These are phyloP conservation scores for Sebastes schlegelii DNA, from an alignment of 2,113 vertebrate species.

Conservation along the genomic window DNA sequence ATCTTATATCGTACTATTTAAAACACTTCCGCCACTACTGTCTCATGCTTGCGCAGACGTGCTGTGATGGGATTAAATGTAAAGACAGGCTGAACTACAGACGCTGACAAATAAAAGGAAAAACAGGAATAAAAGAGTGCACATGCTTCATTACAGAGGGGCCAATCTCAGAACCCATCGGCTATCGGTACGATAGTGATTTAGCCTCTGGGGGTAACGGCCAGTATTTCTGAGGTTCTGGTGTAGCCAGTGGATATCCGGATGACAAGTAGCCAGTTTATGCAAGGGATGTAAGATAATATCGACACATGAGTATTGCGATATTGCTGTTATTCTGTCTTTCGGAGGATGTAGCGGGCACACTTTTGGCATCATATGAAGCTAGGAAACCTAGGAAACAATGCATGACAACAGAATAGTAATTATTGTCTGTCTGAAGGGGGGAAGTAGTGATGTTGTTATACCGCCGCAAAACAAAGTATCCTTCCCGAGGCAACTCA, in stretches of 20 bases:
- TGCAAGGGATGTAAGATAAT: too few species aligned
- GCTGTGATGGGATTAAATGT: neutral
- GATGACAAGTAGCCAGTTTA: neutral
- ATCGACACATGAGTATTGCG: too few species aligned
- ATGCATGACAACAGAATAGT: neutral
- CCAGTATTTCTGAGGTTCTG: neutral
- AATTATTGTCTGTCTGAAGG: neutral
- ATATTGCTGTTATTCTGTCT: too few species aligned
- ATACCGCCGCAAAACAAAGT: neutral
- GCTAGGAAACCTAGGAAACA: neutral
- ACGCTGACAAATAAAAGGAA: too few species aligned
- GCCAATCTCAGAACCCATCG: neutral
- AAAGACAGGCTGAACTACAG: too few species aligned
- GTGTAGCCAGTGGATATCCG: neutral
- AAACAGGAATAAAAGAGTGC: neutral
- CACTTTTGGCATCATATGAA: too few species aligned
- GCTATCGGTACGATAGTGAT: neutral
- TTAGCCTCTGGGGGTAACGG: neutral
- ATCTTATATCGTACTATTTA: too few species aligned
- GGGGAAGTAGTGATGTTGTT: neutral
- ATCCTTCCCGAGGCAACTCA: neutral
- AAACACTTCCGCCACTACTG: too few species aligned
- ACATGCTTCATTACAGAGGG: neutral
- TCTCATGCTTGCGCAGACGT: too few species aligned
- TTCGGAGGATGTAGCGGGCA: too few species aligned